These are phyloP conservation scores for Protomyctophum bolini DNA, from an alignment of 2,113 vertebrate species.

Conservation along the genomic window DNA sequence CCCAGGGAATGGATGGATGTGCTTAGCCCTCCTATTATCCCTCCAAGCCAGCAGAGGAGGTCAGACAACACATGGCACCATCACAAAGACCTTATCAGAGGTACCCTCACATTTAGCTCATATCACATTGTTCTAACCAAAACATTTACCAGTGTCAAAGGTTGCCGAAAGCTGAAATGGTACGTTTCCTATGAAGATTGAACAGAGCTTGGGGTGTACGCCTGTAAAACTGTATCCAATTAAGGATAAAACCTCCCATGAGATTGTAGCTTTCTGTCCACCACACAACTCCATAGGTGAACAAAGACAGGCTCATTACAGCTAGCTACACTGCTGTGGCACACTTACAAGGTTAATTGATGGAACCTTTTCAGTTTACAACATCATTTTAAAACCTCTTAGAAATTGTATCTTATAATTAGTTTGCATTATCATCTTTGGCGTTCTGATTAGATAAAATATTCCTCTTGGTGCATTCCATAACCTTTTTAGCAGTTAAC, in stretches of 20 bases:
- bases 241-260: slow-evolving; percentile 51
- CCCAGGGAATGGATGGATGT: slow-evolving; percentile 80
- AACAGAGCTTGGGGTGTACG: slow-evolving; percentile 25
- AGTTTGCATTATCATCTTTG: slow-evolving; percentile 77
- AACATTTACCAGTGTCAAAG: slow-evolving; percentile 40
- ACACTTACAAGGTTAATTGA: slow-evolving; percentile 73
- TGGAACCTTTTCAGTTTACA: slow-evolving; percentile 78
- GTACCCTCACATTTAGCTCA: slow-evolving; percentile 32
- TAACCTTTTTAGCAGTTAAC: slow-evolving; percentile 80
- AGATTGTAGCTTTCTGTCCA: slow-evolving; percentile 67
- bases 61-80: slow-evolving; percentile 56
- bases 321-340: slow-evolving; percentile 60
- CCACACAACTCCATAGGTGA: slow-evolving; percentile 72
- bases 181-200: slow-evolving; percentile 33
- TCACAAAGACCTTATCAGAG: slow-evolving; percentile 56
- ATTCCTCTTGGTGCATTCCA: slow-evolving; percentile 66
- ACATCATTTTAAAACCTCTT: slow-evolving; percentile 71
- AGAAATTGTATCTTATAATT: slow-evolving; percentile 77
- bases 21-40: slow-evolving; percentile 78
- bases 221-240: slow-evolving; percentile 64
- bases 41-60: slow-evolving; percentile 68
- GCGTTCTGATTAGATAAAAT: slow-evolving; percentile 76
- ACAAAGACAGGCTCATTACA: slow-evolving; percentile 75
- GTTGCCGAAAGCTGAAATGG: slow-evolving; percentile 31
- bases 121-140: slow-evolving; percentile 29